A percentile compares a stretch with the other conserved stretches of the same genome.
These are phyloP conservation scores for Macquaria ambigua DNA, from an alignment of 2,113 vertebrate species.

Conservation along the genomic window DNA sequence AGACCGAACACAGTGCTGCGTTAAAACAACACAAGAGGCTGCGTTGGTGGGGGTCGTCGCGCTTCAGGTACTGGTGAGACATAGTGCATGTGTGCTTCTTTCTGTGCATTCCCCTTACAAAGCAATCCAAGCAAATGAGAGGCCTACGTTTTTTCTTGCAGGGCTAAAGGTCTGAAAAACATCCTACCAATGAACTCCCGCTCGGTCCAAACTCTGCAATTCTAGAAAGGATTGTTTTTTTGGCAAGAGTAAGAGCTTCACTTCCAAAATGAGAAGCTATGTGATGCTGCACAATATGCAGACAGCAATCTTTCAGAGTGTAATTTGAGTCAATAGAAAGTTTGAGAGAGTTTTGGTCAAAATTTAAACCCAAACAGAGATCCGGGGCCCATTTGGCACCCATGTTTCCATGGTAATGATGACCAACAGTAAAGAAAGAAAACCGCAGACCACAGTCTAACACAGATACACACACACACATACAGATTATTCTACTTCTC, in stretches of 20 bases:
- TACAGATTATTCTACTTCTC: constrained; percentile 12
- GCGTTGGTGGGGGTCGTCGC: too few species aligned
- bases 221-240: neutral
- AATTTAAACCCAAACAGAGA: constrained; percentile 32
- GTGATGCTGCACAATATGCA: neutral
- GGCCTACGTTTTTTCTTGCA: neutral
- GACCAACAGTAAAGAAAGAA: constrained; percentile 54
- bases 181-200: neutral
- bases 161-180: neutral
- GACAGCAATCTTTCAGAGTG: neutral
- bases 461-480: constrained; percentile 13
- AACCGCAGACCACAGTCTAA: constrained; percentile 48
- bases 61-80: too few species aligned
- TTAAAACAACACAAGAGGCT: too few species aligned
- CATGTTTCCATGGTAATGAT: constrained; percentile 50
- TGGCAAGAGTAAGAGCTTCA: neutral
- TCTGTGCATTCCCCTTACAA: too few species aligned
- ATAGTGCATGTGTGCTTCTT: too few species aligned
- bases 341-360: constrained; percentile 1
- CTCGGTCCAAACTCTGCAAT: neutral
- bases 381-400: neutral
- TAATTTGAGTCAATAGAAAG: neutral
- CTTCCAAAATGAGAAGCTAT: neutral
- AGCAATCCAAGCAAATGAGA: neutral
- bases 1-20: too few species aligned